Conservation (phyloP, 2,888 invertebrate genomes). For the Apamea crenata region DNA sequence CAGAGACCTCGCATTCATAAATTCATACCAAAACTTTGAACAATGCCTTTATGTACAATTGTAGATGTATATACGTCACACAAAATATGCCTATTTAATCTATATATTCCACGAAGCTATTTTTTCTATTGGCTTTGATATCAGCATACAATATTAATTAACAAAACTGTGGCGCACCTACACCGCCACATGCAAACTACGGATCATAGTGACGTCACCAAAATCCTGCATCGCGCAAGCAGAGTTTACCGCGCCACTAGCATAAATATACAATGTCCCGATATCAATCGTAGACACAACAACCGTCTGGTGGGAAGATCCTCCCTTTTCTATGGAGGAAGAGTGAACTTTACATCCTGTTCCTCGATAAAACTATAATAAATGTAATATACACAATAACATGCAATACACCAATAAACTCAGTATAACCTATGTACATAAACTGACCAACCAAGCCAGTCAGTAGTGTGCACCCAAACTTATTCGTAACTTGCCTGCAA, state of each 20-base stretch:
- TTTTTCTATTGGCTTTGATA: neutral
- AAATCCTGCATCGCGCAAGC: neutral
- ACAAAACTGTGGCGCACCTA: no score
- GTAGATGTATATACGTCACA: neutral
- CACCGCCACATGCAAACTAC: neutral
- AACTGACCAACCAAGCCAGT: slow-evolving; percentile 9
- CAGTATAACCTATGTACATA: slow-evolving; percentile 3
- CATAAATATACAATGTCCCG: neutral
- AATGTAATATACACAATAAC: neutral
- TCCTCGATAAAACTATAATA: neutral
- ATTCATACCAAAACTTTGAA: neutral
- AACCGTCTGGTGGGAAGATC: no score
- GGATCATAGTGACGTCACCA: neutral
- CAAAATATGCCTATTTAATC: neutral
- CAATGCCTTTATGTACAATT: neutral
- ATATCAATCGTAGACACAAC: no score
- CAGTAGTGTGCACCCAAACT: slow-evolving; percentile 49
- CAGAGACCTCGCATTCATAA: neutral
- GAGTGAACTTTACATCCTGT: neutral
- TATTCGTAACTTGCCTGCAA: slow-evolving; percentile 55
- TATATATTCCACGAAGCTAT: neutral
- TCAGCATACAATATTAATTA: neutral
- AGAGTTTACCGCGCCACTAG: neutral
- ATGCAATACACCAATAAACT: neutral
- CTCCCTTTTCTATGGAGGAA: no score